Percentiles rank a stretch among this genome's conserved stretches.
phyloP scores from a whole-genome alignment of 2,888 invertebrate genomes.

The Cremastobaeus sp. region DNA sequence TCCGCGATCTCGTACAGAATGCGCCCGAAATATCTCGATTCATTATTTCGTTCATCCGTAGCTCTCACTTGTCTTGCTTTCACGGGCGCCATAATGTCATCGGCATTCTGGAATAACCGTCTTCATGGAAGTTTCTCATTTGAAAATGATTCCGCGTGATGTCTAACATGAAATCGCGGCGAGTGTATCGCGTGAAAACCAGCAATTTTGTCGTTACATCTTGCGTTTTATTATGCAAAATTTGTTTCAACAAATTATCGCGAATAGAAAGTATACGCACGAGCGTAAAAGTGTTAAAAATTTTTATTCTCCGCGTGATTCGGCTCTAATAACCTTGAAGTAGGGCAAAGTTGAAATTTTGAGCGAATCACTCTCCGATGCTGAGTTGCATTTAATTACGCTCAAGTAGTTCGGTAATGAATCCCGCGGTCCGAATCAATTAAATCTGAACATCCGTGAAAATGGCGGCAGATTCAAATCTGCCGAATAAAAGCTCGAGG shows the following conservation, averaged over 20 bases:
- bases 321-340: slow-evolving; percentile 33
- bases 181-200: slow-evolving; percentile 56
- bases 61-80: slow-evolving; percentile 59
- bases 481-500: too few species aligned
- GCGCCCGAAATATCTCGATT: slow-evolving; percentile 49
- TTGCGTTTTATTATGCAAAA: slow-evolving; percentile 49
- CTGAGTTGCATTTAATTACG: too few species aligned
- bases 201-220: slow-evolving; percentile 50
- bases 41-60: slow-evolving; percentile 51
- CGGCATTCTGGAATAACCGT: slow-evolving; percentile 48
- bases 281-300: slow-evolving; percentile 18
- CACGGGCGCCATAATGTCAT: slow-evolving; percentile 58
- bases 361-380: too few species aligned
- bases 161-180: slow-evolving; percentile 48
- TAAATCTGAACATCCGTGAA: too few species aligned
- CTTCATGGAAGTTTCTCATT: slow-evolving; percentile 56
- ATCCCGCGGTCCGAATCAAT: too few species aligned
- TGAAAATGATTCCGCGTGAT: slow-evolving; percentile 39
- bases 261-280: slow-evolving; percentile 44
- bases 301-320: slow-evolving; percentile 30
- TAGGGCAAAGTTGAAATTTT: slow-evolving; percentile 17
- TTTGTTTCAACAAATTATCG: slow-evolving; percentile 51
- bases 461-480: too few species aligned
- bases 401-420: too few species aligned
- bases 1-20: slow-evolving; percentile 16